Evolutionary conservation across 2,113 vertebrate species (phyloP).

Genomic region (Mustela nigripes): DNA sequence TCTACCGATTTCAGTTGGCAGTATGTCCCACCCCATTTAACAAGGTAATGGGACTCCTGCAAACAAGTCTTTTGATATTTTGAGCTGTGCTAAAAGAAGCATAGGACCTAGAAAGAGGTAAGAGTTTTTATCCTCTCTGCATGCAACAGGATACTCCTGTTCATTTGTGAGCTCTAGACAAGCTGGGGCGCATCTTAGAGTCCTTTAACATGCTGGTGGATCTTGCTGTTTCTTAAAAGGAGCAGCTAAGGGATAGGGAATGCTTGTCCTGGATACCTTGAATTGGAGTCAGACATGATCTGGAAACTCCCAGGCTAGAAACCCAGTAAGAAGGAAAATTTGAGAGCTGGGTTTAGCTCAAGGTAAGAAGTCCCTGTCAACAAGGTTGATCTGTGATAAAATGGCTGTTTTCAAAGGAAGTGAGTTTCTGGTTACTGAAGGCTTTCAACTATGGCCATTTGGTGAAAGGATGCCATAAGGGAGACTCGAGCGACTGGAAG

Average conservation of each 20-base stretch:
- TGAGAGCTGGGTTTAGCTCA: not conserved
- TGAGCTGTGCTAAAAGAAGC: not conserved
- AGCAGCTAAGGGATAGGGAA: not conserved
- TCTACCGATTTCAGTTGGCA: constrained; percentile 52
- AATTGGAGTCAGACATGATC: not conserved
- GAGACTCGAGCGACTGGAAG: not conserved
- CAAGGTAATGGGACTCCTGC: constrained; percentile 1
- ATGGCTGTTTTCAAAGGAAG: not conserved
- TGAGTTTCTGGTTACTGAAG: not conserved
- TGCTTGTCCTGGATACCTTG: not conserved
- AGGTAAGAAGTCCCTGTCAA: not conserved
- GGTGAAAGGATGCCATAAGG: not conserved
- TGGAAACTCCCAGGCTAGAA: not conserved
- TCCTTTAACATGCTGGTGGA: constrained; percentile 11
- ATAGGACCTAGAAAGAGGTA: constrained; percentile 5
- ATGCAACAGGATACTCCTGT: not conserved
- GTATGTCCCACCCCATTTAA: constrained; percentile 2
- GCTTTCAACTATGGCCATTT: not conserved
- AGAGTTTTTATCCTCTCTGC: not conserved
- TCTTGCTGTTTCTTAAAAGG: not conserved
- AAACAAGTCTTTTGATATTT: not conserved
- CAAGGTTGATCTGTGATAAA: not conserved
- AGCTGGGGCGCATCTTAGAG: not conserved
- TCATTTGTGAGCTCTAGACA: not conserved
- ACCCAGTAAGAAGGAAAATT: not conserved